Conservation (phyloP, 2,888 invertebrate genomes). For the Lasioglossum oenotherae region DNA sequence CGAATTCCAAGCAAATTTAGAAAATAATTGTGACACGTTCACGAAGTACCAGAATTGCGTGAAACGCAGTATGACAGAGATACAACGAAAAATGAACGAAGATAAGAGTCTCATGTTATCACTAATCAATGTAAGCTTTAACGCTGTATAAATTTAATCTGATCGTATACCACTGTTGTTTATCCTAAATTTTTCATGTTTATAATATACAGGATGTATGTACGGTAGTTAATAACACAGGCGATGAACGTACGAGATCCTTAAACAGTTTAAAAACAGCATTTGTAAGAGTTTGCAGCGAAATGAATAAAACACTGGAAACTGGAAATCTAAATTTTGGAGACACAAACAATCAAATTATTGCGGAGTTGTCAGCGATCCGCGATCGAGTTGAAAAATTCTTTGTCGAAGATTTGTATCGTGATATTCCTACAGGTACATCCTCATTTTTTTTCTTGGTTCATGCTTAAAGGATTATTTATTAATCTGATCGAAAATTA, state of each 20-base stretch:
- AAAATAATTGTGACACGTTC: slow-evolving; percentile 68
- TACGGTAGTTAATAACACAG: slow-evolving; percentile 67
- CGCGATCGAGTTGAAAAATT: slow-evolving; percentile 84
- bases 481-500: slow-evolving; percentile 39
- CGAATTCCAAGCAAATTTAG: slow-evolving; percentile 74
- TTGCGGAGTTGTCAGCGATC: slow-evolving; percentile 79
- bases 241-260: slow-evolving; percentile 73
- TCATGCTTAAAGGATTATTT: neutral
- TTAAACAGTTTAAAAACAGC: slow-evolving; percentile 76
- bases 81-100: slow-evolving; percentile 69
- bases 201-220: slow-evolving; percentile 70
- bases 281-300: slow-evolving; percentile 57
- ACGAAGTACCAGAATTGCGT: slow-evolving; percentile 66
- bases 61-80: slow-evolving; percentile 63
- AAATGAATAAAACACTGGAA: slow-evolving; percentile 78
- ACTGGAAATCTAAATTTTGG: slow-evolving; percentile 73
- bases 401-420: slow-evolving; percentile 83
- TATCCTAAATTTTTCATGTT: neutral
- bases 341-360: slow-evolving; percentile 75
- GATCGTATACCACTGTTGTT: neutral
- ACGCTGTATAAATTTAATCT: neutral
- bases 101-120: slow-evolving; percentile 66
- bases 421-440: slow-evolving; percentile 85
- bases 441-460: neutral
- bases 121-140: slow-evolving; percentile 71